Evolutionary conservation across 2,888 invertebrate species (phyloP).

Genomic region (Drosophila kanekoi): DNA sequence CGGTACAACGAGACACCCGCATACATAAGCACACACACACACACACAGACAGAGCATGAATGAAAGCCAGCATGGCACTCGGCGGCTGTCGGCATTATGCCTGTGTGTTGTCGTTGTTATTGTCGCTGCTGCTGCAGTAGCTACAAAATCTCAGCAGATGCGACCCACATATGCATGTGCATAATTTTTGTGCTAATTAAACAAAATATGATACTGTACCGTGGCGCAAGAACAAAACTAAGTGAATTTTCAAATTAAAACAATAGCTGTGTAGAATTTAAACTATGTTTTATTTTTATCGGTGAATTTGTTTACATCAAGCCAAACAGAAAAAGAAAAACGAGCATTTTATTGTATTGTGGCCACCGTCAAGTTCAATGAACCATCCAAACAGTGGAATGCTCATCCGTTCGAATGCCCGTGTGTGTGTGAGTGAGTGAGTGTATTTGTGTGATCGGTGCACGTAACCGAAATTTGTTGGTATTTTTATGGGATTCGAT

Average conservation of each 20-base stretch:
- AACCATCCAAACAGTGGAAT: conserved; percentile 63
- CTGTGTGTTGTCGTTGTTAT: conserved; percentile 43
- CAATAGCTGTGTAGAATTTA: conserved; percentile 1
- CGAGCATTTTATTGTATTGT: conserved; percentile 50
- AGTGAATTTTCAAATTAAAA: conserved; percentile 1
- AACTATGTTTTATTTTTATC: conserved; percentile 42
- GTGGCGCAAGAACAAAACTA: conserved; percentile 23
- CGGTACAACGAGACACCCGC: conserved; percentile 55
- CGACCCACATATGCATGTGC: conserved; percentile 64
- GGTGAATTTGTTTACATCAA: conserved; percentile 58
- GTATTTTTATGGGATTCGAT: conserved; percentile 50
- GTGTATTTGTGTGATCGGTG: conserved; percentile 29
- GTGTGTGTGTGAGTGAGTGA: conserved; percentile 13
- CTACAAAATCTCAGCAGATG: conserved; percentile 59
- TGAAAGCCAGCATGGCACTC: conserved; percentile 59
- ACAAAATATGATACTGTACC: conserved; percentile 18
- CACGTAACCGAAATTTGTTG: conserved; percentile 60
- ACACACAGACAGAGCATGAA: conserved; percentile 51
- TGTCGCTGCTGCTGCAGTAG: conserved; percentile 3
- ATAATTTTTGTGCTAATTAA: conserved; percentile 42
- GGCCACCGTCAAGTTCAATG: conserved; percentile 64
- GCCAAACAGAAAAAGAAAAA: conserved; percentile 15
- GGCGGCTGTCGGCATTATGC: conserved; percentile 39
- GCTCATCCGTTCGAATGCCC: conserved; percentile 36
- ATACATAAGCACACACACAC: conserved; percentile 23